Evolutionary conservation across 1,140 invertebrate species (phyloP), one percentile per base, ranked within the genome.

Genomic region (Thaumatotibia leucotreta): DNA sequence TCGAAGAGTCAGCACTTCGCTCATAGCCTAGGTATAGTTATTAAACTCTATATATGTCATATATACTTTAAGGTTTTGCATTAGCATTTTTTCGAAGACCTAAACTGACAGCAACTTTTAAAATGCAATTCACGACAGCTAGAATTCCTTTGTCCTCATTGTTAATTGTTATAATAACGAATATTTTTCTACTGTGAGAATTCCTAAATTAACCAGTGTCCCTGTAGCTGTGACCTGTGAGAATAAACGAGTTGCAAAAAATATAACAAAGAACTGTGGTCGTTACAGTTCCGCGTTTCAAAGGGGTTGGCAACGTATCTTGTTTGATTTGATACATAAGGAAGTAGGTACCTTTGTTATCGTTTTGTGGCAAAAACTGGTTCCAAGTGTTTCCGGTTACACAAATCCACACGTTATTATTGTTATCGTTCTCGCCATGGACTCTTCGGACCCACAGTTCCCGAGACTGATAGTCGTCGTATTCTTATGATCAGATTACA

Each of bases 201-300:
- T 77, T 75, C 73, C 72, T 67, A 83, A 84, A 80, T 87, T 74
- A 71, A 66, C 71, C 74, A 70, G 67, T 75, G 78, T 84, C 80
- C 79, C 33, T 23, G 62, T 58, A 29, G 75, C 73, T 68, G 75
- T 75, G 75, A 73, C 77, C 78, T 86, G 85, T 88, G 85, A 84
- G 87, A 88, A 88, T 84, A 80, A 82, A 77, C 75, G 84, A 83
- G 79, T 81, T 72, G 68, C 72, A 82, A 86, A 79, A 76, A 70
- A 68, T 68, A 79, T 64, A 78, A 86, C 79, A 83, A 88, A 83
- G 75, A 73, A 70, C 72, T 70, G 72, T 79, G 81, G 79, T 84
- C 85, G 79, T 84, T 88, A 76, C 80, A 84, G 82, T 88, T 89
- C 87, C 86, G 87, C 68, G 79, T 87, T 79, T 33, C 54, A 69